phyloP scores from a whole-genome alignment of 2,888 invertebrate genomes.

The Volucella inanis region DNA sequence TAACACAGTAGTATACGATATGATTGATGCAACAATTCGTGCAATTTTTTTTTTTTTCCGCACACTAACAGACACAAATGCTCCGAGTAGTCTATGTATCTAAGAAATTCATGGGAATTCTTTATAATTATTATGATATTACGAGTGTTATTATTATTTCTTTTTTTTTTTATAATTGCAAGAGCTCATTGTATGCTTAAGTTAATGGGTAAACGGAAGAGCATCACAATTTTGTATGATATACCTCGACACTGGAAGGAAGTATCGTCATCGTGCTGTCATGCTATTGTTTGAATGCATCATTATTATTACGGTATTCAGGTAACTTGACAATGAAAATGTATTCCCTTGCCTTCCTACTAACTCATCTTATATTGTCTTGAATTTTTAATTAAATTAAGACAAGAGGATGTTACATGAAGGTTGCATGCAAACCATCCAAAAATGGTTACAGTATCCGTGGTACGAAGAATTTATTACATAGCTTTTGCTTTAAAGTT shows the following conservation, averaged over 20 bases:
- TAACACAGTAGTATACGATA: background rate
- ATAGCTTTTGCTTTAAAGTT: slow-evolving; percentile 8
- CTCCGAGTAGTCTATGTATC: background rate
- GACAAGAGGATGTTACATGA: too few species aligned
- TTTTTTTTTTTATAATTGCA: slow-evolving; percentile 21
- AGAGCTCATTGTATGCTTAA: slow-evolving; percentile 23
- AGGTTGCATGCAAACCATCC: background rate
- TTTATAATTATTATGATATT: slow-evolving; percentile 36
- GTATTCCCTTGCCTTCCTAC: background rate
- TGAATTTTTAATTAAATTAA: too few species aligned
- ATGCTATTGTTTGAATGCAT: slow-evolving; percentile 35
- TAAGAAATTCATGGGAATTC: slow-evolving; percentile 27
- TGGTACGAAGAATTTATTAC: background rate
- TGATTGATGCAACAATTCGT: slow-evolving; percentile 42
- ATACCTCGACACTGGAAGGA: slow-evolving; percentile 25
- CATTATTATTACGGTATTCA: slow-evolving; percentile 56
- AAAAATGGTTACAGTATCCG: background rate
- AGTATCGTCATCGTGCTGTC: slow-evolving; percentile 14
- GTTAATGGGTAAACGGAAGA: slow-evolving; percentile 54
- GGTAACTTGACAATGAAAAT: slow-evolving; percentile 48
- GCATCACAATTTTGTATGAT: slow-evolving; percentile 30
- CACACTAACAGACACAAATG: slow-evolving; percentile 10
- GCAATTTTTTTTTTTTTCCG: slow-evolving; percentile 7
- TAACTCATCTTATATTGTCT: too few species aligned
- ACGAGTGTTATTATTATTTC: slow-evolving; percentile 4